These are phyloP conservation scores for Chloroceryle inda DNA, from an alignment of 2,797 vertebrate species.

Conservation along the genomic window DNA sequence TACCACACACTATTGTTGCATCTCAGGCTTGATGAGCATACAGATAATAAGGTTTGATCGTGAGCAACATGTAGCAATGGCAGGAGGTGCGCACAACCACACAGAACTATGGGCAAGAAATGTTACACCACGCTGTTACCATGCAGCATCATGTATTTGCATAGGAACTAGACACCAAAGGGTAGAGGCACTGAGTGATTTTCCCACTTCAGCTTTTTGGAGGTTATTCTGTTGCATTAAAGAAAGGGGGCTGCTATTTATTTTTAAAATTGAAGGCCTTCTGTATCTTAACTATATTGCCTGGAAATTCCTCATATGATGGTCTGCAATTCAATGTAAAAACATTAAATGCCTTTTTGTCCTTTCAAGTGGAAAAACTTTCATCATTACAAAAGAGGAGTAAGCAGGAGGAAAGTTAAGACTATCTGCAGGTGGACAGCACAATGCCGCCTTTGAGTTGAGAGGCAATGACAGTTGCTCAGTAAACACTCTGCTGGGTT, in stretches of 20 bases:
- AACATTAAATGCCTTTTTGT: background rate
- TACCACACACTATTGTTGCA: background rate
- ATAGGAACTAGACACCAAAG: background rate
- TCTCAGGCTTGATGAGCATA: background rate
- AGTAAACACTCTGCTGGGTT: slow-evolving; percentile 4
- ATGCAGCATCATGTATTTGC: background rate
- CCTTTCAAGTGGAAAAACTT: background rate
- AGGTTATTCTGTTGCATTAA: background rate
- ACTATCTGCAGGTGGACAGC: slow-evolving; percentile 46
- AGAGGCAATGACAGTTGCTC: slow-evolving; percentile 18
- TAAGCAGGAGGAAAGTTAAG: slow-evolving; percentile 20
- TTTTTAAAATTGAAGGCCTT: background rate
- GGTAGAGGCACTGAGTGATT: background rate
- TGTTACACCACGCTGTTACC: background rate
- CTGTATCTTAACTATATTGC: background rate
- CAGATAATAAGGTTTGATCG: background rate
- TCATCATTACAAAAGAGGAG: background rate
- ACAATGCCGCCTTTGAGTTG: slow-evolving; percentile 43
- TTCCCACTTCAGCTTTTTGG: background rate
- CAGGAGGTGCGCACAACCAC: background rate
- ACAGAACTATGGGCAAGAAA: background rate
- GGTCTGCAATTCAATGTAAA: background rate
- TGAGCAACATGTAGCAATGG: background rate
- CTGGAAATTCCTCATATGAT: background rate
- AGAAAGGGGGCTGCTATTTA: background rate